Conservation (phyloP, 2,113 vertebrate species). For the Egretta garzetta region DNA sequence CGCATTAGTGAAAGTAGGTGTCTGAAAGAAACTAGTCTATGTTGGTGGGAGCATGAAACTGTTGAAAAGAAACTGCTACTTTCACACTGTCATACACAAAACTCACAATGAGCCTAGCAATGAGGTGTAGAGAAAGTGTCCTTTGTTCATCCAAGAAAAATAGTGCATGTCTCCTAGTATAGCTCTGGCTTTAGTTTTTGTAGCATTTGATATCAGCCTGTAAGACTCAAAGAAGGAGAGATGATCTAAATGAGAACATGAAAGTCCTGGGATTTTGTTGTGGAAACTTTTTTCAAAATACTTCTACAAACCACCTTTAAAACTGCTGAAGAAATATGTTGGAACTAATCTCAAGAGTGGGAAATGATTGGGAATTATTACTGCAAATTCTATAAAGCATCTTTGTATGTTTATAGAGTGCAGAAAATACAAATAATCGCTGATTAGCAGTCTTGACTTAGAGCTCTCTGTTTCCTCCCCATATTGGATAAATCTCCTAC, state of each 20-base stretch:
- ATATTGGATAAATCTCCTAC: slow-evolving; percentile 35
- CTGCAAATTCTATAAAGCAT: background rate
- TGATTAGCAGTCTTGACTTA: slow-evolving; percentile 4
- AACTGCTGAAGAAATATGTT: background rate
- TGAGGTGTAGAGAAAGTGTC: slow-evolving; percentile 15
- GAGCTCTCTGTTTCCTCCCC: background rate
- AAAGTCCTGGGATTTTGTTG: background rate
- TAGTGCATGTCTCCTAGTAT: background rate
- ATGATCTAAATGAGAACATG: background rate
- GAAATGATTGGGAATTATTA: background rate
- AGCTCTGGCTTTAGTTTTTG: background rate
- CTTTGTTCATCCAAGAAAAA: slow-evolving; percentile 7
- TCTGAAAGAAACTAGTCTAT: slow-evolving; percentile 26
- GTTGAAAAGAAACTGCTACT: slow-evolving; percentile 59
- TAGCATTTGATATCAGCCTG: background rate
- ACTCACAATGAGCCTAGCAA: slow-evolving; percentile 2
- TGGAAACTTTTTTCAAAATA: background rate
- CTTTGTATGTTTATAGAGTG: background rate
- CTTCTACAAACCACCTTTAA: background rate
- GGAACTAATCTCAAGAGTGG: background rate
- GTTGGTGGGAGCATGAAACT: slow-evolving; percentile 55
- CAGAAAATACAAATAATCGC: slow-evolving; percentile 10
- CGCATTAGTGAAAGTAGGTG: slow-evolving; percentile 23
- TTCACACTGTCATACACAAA: slow-evolving; percentile 51
- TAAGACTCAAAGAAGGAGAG: background rate